Conservation (phyloP, 1,140 invertebrate genomes). For the Akabosia matsudoensis region DNA sequence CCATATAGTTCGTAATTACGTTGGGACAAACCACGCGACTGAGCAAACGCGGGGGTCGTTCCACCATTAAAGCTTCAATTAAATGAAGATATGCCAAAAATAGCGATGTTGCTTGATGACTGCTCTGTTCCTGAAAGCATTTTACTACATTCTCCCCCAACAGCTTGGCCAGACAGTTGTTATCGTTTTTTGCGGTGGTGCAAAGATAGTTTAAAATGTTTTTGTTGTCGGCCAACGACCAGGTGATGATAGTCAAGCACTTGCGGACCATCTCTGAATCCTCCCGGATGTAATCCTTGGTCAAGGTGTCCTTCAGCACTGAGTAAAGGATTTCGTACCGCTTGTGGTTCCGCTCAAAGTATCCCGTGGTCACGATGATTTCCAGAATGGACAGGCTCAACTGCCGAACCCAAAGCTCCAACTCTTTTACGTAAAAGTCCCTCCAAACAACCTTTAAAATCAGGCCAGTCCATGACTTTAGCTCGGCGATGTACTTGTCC, state of each 20-base stretch:
- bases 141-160: neutral
- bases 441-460: neutral
- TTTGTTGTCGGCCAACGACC: neutral
- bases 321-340: conserved; percentile 1
- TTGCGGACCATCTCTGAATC: neutral
- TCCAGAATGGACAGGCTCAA: neutral
- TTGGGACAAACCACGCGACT: too few relatives aligned
- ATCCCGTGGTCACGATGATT: neutral
- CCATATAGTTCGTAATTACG: too few relatives aligned
- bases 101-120: neutral
- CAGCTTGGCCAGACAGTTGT: neutral
- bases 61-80: neutral
- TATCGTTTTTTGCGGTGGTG: neutral
- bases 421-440: neutral
- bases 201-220: conserved; percentile 12
- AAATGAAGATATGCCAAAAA: neutral
- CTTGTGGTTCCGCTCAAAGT: neutral
- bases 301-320: neutral
- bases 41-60: neutral
- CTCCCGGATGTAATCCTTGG: neutral
- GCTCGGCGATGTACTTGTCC: neutral
- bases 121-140: neutral
- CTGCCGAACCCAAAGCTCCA: neutral
- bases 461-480: neutral
- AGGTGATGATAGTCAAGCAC: neutral